Conservation (phyloP, 2,888 invertebrate species). For the Tachina lurida region DNA sequence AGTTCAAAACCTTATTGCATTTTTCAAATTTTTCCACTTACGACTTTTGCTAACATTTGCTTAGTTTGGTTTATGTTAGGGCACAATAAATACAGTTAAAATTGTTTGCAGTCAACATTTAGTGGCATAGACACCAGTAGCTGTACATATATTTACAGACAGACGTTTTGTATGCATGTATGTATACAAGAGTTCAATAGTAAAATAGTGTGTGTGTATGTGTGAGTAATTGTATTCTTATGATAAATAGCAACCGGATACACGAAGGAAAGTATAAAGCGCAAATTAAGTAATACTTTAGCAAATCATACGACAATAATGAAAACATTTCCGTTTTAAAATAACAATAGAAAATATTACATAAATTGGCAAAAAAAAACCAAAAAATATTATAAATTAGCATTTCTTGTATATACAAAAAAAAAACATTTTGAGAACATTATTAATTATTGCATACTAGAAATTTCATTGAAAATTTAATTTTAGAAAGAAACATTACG, state of each 20-base stretch:
- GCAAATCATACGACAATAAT: constrained; percentile 70
- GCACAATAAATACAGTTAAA: constrained; percentile 34
- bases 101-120: constrained; percentile 41
- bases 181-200: not conserved
- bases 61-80: constrained; percentile 6
- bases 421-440: too few relatives aligned
- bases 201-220: not conserved
- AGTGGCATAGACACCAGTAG: constrained; percentile 23
- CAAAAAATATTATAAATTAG: not conserved
- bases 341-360: constrained; percentile 34
- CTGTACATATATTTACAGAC: not conserved
- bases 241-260: constrained; percentile 71
- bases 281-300: constrained; percentile 71
- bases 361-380: constrained; percentile 27
- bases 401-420: too few relatives aligned
- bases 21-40: constrained; percentile 44
- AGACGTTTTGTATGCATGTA: not conserved
- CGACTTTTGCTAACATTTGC: constrained; percentile 39
- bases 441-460: not conserved
- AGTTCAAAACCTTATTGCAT: constrained; percentile 52
- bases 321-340: constrained; percentile 68
- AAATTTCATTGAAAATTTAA: not conserved
- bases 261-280: constrained; percentile 70
- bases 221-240: constrained; percentile 35
- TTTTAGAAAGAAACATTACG: too few relatives aligned